Evolutionary conservation across 2,888 invertebrate genomes (phyloP).

Genomic region (Drosophila kokeensis): DNA sequence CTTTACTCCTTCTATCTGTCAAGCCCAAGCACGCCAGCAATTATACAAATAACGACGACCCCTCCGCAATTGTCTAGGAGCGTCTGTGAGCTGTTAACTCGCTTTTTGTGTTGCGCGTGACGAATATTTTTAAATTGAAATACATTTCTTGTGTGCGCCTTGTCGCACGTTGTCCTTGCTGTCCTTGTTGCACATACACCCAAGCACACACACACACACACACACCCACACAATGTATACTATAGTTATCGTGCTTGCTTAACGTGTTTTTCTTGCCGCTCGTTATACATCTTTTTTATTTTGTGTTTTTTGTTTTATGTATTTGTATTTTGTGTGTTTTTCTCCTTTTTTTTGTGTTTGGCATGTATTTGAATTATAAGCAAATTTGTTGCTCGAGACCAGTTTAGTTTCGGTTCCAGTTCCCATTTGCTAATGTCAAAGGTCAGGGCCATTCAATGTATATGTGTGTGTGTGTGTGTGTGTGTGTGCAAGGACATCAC

Average conservation of each 20-base stretch:
- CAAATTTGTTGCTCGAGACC: slow-evolving; percentile 73
- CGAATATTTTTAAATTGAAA: slow-evolving; percentile 79
- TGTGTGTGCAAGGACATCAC: slow-evolving; percentile 55
- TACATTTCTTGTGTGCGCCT: slow-evolving; percentile 63
- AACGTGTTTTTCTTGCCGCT: slow-evolving; percentile 70
- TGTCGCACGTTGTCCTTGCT: slow-evolving; percentile 53
- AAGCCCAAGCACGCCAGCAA: slow-evolving; percentile 61
- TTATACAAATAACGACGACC: slow-evolving; percentile 71
- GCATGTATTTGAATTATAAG: slow-evolving; percentile 70
- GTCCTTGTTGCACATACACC: slow-evolving; percentile 38
- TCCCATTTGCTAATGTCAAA: slow-evolving; percentile 65
- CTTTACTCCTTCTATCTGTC: slow-evolving; percentile 11
- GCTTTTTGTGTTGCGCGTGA: slow-evolving; percentile 72
- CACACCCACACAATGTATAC: slow-evolving; percentile 49
- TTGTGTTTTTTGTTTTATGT: slow-evolving; percentile 29
- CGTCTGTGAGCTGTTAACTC: slow-evolving; percentile 50
- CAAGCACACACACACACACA: slow-evolving; percentile 1
- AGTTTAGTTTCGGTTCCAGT: slow-evolving; percentile 39
- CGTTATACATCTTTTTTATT: slow-evolving; percentile 46
- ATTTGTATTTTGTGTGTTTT: slow-evolving; percentile 27
- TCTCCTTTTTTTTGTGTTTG: slow-evolving; percentile 27
- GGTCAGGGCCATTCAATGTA: slow-evolving; percentile 59
- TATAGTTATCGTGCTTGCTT: slow-evolving; percentile 76
- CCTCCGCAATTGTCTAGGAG: neutral
- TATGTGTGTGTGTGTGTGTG: slow-evolving; percentile 15